Conservation (phyloP, 2,797 vertebrate species). For the Tapirus indicus region DNA sequence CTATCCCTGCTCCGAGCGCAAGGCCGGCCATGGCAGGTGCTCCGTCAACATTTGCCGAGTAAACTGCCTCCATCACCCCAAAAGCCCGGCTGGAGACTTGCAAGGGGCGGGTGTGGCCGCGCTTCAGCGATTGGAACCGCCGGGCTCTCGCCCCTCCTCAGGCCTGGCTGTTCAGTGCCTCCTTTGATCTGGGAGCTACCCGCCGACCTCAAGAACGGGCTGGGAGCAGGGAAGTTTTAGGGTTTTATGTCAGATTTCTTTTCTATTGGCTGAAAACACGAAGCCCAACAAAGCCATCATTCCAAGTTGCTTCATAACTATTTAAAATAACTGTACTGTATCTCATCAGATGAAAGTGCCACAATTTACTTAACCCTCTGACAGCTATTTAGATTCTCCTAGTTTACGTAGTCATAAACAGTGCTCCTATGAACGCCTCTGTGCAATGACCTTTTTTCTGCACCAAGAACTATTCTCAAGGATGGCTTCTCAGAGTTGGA, state of each 20-base stretch:
- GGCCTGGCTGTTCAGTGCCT: background rate
- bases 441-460: background rate
- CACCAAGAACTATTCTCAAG: background rate
- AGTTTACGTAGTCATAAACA: background rate
- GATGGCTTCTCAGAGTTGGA: background rate
- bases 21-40: background rate
- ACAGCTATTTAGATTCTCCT: background rate
- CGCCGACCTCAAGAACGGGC: background rate
- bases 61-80: background rate
- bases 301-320: background rate
- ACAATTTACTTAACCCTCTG: background rate
- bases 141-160: background rate
- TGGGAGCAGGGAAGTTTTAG: background rate
- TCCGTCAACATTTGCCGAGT: background rate
- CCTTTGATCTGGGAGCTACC: background rate
- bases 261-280: background rate
- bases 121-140: background rate
- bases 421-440: too few relatives aligned
- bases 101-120: fast-evolving
- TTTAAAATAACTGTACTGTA: background rate
- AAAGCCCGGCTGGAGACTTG: background rate
- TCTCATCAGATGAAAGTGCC: background rate
- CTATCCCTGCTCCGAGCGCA: background rate
- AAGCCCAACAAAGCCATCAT: background rate
- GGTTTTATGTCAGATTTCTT: background rate